Evolutionary conservation across 2,113 vertebrate species (phyloP), one percentile per base, ranked within the genome.

Genomic region (Ciconia boyciana): DNA sequence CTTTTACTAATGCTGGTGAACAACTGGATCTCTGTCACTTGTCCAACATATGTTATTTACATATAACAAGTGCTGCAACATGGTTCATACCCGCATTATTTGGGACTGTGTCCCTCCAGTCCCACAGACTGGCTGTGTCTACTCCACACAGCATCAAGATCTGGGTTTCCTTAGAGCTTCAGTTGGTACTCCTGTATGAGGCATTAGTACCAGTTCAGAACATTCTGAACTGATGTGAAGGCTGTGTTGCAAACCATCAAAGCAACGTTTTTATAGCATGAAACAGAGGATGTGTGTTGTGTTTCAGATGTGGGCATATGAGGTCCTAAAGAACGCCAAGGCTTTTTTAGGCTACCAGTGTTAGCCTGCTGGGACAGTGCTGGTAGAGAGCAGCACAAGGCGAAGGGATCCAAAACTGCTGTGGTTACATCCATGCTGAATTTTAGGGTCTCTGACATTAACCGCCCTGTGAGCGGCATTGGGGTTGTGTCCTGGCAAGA

Each of bases 71-170:
- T 51, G 16, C 32, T 41, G 16, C n/a, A 80, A 21, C 4, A 9
- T 52, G 8, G 8, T 72, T 82, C 61, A 46, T 65, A 22, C 10
- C 1, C 2, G 2, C 3, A 7, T 88, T 52, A 32, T 46, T 71
- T 72, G 20, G 9, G 52, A 80, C n/a, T 52, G 7, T 31, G 41
- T 29, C 32, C 16, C 39, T 39, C 39, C 39, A 39, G 39, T 39
- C 39, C 39, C 39, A 39, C 10, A 49, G 44, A 49, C 41, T 49
- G 31, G 3, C 9, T 92, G 5, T 74, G 32, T 26, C 20, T 44
- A 6, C 8, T 58, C 15, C 28, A 29, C 9, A 6, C 1, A 5
- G 18, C 9, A 1, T 19, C 0, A 1, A 61, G 21, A 11, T 57
- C 31, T 57, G 49, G 7, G 12, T 76, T 88, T 80, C 31, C 26